A percentile compares a stretch with the other conserved stretches of the same genome.
Conservation (phyloP, 2,113 vertebrate species). For the Oreochromis tanganicae region DNA sequence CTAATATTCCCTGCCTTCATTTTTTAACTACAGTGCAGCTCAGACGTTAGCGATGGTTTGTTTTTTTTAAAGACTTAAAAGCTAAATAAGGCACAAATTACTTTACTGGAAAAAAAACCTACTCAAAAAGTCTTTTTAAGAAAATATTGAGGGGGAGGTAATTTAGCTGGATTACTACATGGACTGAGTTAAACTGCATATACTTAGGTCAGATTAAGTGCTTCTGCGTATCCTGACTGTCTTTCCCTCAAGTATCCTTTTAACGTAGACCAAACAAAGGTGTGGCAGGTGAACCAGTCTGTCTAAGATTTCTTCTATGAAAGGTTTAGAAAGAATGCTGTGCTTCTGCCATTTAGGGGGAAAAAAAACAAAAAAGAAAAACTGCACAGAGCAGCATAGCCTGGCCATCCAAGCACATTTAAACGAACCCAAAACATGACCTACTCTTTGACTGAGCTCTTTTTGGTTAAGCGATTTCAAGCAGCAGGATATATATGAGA, state of each 20-base stretch:
- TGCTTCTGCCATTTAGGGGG: neutral
- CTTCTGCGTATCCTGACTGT: neutral
- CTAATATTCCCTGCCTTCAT: neutral
- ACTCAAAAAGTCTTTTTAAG: neutral
- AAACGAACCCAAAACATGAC: neutral
- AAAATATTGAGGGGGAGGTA: neutral
- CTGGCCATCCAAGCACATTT: neutral
- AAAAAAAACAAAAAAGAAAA: rapidly evolving
- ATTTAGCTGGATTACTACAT: neutral
- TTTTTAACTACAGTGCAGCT: neutral
- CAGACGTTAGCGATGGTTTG: neutral
- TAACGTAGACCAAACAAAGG: neutral
- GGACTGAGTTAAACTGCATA: neutral
- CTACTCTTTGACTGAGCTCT: neutral
- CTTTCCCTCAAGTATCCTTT: neutral
- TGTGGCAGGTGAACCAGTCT: neutral
- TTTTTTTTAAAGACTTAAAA: neutral
- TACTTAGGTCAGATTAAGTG: neutral
- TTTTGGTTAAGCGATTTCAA: slow-evolving; percentile 14
- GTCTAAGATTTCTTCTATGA: neutral
- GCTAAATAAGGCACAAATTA: slow-evolving; percentile 43
- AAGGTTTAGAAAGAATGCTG: neutral
- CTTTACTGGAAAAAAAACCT: neutral
- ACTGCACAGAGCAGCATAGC: neutral
- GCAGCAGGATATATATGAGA: neutral